A percentile compares a stretch with the other conserved stretches of the same genome.
phyloP scores from a whole-genome alignment of 2,888 invertebrate species.

The Drosophila eohydei region DNA sequence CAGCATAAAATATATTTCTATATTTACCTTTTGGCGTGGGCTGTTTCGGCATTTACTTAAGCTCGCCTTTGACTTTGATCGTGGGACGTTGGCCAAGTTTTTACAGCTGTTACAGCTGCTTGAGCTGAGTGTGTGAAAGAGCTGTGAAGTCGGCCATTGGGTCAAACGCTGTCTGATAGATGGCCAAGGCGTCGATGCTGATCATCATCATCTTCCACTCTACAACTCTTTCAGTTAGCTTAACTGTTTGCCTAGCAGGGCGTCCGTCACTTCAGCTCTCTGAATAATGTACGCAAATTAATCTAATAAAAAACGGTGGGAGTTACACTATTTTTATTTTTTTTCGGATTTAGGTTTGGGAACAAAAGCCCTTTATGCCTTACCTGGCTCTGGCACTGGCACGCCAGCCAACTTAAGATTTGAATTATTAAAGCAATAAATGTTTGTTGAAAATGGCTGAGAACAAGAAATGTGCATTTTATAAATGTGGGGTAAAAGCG shows the following conservation, averaged over 20 bases:
- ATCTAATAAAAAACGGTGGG: slow-evolving; percentile 76
- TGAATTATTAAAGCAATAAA: slow-evolving; percentile 66
- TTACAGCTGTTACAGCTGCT: slow-evolving; percentile 17
- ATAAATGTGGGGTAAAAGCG: slow-evolving; percentile 3
- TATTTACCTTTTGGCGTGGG: slow-evolving; percentile 48
- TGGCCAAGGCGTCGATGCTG: slow-evolving; percentile 69
- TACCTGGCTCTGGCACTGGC: slow-evolving; percentile 19
- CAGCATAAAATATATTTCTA: slow-evolving; percentile 19
- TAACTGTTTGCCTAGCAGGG: slow-evolving; percentile 48
- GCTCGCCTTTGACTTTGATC: slow-evolving; percentile 53
- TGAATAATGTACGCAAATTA: slow-evolving; percentile 75
- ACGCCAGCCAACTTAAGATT: slow-evolving; percentile 32
- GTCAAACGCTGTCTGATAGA: slow-evolving; percentile 76
- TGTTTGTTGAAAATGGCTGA: slow-evolving; percentile 39
- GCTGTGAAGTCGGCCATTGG: slow-evolving; percentile 80
- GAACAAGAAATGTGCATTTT: not conserved
- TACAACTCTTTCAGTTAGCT: slow-evolving; percentile 21
- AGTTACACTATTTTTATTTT: slow-evolving; percentile 36
- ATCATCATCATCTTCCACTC: slow-evolving; percentile 42
- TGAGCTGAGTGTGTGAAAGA: slow-evolving; percentile 53
- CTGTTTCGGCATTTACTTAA: slow-evolving; percentile 51
- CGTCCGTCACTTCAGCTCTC: slow-evolving; percentile 64
- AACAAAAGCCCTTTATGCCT: slow-evolving; percentile 37
- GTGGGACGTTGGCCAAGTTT: slow-evolving; percentile 68
- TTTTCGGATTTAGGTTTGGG: slow-evolving; percentile 38